Evolutionary conservation across 2,888 invertebrate genomes (phyloP).

Genomic region (Caenorhabditis sp.): DNA sequence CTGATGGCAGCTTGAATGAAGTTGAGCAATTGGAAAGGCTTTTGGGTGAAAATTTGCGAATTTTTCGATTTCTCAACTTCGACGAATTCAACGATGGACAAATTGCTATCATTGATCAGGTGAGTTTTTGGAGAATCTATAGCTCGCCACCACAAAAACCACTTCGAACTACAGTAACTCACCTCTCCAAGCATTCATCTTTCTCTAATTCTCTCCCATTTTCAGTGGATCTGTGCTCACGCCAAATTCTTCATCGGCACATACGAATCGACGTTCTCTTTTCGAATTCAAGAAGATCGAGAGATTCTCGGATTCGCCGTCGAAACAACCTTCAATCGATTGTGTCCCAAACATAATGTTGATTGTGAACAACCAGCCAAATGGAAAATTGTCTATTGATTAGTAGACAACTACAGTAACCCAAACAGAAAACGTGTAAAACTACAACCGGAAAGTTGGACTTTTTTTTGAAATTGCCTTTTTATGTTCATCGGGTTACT

Average conservation of each 20-base stretch:
- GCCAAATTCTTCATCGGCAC: conserved; percentile 83
- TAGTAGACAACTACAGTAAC: too few species aligned
- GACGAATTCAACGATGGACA: conserved; percentile 57
- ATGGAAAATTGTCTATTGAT: conserved; percentile 75
- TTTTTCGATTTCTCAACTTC: conserved; percentile 34
- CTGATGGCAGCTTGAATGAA: too few species aligned
- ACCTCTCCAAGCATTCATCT: too few species aligned
- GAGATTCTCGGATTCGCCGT: conserved; percentile 88
- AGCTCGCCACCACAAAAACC: background rate
- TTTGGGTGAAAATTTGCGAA: conserved; percentile 69
- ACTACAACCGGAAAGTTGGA: too few species aligned
- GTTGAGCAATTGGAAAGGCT: conserved; percentile 72
- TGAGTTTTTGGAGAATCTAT: conserved; percentile 9
- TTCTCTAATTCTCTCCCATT: background rate
- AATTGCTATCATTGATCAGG: conserved; percentile 66
- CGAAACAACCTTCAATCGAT: conserved; percentile 84
- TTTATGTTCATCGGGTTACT: too few species aligned
- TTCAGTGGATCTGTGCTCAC: conserved; percentile 89
- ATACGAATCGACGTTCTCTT: conserved; percentile 92
- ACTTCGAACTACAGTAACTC: too few species aligned
- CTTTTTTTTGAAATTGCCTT: too few species aligned
- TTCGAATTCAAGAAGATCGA: conserved; percentile 93
- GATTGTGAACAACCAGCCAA: conserved; percentile 81
- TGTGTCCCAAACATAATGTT: conserved; percentile 76
- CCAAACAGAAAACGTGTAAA: too few species aligned